These are phyloP conservation scores for Dissostichus mawsoni DNA, from an alignment of 2,113 vertebrate genomes.

Conservation along the genomic window DNA sequence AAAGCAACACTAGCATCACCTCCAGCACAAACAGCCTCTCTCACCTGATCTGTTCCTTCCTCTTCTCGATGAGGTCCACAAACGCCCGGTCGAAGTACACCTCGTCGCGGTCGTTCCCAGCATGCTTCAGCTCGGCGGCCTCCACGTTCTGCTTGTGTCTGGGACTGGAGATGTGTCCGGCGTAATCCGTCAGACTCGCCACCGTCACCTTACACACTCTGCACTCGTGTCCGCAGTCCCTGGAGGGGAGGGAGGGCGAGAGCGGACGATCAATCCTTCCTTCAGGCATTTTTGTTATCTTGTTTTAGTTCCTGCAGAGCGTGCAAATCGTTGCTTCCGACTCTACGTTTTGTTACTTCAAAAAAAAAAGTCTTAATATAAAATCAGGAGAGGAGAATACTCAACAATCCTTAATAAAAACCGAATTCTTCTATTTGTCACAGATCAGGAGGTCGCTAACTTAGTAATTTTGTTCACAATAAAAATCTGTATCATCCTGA, in stretches of 20 bases:
- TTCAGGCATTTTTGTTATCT: constrained; percentile 87
- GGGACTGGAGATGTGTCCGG: constrained; percentile 95
- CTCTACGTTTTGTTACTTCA: constrained; percentile 48
- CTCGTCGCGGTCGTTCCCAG: constrained; percentile 83
- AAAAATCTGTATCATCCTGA: constrained; percentile 90
- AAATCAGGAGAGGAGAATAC: constrained; percentile 75
- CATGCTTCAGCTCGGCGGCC: constrained; percentile 81
- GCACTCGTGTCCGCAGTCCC: constrained; percentile 96
- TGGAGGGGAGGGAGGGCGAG: constrained; percentile 93
- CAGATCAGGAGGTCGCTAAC: constrained; percentile 95
- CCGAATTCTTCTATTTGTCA: constrained; percentile 82
- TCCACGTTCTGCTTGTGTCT: constrained; percentile 93
- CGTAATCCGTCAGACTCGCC: constrained; percentile 94
- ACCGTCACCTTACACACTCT: constrained; percentile 91
- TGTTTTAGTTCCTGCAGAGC: constrained; percentile 53
- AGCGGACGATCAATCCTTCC: constrained; percentile 89
- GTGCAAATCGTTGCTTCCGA: constrained; percentile 8
- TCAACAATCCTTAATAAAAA: constrained; percentile 68
- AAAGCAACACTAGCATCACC: too few species aligned
- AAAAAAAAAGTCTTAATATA: constrained; percentile 11
- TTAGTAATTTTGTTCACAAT: constrained; percentile 65
- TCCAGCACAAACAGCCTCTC: constrained; percentile 49
- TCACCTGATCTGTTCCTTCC: constrained; percentile 91
- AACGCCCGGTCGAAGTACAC: constrained; percentile 93
- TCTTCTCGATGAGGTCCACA: constrained; percentile 91